Percentiles rank a stretch among this genome's conserved stretches.
phyloP scores from a whole-genome alignment of 1,140 invertebrate genomes.

The Leptopilina clavipes region DNA sequence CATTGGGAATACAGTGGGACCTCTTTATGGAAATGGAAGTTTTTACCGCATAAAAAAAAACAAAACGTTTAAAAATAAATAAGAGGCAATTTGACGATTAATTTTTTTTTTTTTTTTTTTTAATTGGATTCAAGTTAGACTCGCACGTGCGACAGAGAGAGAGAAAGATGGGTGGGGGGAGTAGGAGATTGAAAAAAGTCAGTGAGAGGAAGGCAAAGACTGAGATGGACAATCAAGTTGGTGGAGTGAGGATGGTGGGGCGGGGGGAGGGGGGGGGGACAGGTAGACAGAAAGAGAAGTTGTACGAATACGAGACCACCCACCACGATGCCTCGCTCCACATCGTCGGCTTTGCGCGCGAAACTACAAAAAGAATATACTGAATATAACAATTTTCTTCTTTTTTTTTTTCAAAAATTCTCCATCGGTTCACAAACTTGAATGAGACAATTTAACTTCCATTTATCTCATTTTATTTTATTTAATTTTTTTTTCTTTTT shows the following conservation, averaged over 20 bases:
- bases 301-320: slow-evolving; percentile 67
- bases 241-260: slow-evolving; percentile 40
- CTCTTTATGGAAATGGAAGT: no score
- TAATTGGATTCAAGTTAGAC: neutral
- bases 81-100: neutral
- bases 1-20: no score
- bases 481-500: no score
- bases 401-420: slow-evolving; percentile 32
- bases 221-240: slow-evolving; percentile 40
- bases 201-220: slow-evolving; percentile 39
- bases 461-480: neutral
- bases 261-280: slow-evolving; percentile 44
- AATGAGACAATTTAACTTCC: slow-evolving; percentile 34
- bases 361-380: slow-evolving; percentile 57
- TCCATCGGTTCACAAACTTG: slow-evolving; percentile 45
- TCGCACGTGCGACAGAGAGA: slow-evolving; percentile 36
- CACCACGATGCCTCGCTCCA: slow-evolving; percentile 54
- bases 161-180: slow-evolving; percentile 38
- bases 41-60: no score
- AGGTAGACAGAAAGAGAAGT: slow-evolving; percentile 63
- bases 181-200: slow-evolving; percentile 2
- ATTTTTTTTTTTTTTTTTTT: neutral
- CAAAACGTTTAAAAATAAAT: neutral
- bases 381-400: slow-evolving; percentile 20
- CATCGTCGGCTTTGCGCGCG: slow-evolving; percentile 61